Base-by-base conservation (phyloP, 2,888 invertebrate species). In the Sesia bembeciformis region DNA sequence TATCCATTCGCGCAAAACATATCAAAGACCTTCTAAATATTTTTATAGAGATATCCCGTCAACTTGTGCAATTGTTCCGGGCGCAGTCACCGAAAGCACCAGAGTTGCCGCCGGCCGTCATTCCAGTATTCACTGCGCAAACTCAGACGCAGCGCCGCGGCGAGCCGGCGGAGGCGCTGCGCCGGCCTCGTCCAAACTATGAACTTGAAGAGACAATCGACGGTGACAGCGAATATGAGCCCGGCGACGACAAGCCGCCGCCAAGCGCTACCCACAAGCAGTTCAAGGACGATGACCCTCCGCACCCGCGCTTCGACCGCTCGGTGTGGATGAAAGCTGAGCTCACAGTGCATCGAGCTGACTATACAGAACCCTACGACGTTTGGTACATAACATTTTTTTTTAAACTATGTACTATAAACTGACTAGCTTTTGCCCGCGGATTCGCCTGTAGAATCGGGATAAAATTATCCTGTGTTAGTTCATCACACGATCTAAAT, bases 361-460 rank as follows among this genome's bases (percentile, higher is more conserved):
- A 73, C 60, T 84, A 76, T 63, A 76, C 81, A 3, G 84, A 84
- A 58, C 64, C 71, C 2, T 84, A 81, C 62, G 67, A 72, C 5
- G 66, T 72, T 3, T 74, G 81, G 83, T 23, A 23, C 23, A 23
- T 23, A 23, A 23, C 23, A 23, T 1, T 23, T 23, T 23, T 23
- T 23, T 23, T 23, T 23, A 23, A 23, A 23, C 23, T 23, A 23
- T 23, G 23, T 42, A 6, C 42, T 5, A 42, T 7, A 42, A 6
- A 7, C 5, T 42, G 5, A 42, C 42, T 42, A 42, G 5, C 42
- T 5, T 1, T 42, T 42, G 7, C 7, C 5, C 7, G 3, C 7
- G 7, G 6, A 41, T 5, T 41, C 6, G 4, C 6, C 41, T n/a
- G n/a, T n/a, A n/a, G n/a, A 23, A 23, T 23, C 2, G 23, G 2